phyloP scores from a whole-genome alignment of 2,113 vertebrate species.

The Ceyx margarethae region DNA sequence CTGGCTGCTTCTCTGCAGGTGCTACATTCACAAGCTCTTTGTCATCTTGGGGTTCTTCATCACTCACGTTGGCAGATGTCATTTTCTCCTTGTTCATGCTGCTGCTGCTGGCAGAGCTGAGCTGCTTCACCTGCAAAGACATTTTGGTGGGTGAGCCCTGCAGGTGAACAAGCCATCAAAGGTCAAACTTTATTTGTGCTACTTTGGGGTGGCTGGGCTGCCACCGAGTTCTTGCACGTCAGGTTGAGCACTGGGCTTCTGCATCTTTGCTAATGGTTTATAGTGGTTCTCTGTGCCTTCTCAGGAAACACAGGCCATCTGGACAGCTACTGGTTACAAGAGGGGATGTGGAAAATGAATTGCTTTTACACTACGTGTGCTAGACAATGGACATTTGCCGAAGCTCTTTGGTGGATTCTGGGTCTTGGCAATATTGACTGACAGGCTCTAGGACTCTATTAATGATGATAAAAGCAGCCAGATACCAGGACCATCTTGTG shows the following conservation, averaged over 20 bases:
- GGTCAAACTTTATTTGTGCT: neutral
- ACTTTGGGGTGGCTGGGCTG: neutral
- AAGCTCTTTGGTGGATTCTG: neutral
- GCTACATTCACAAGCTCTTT: constrained; percentile 67
- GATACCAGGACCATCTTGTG: neutral
- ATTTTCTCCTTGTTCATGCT: constrained; percentile 75
- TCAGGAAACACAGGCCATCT: neutral
- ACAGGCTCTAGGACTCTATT: neutral
- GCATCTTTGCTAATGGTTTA: neutral
- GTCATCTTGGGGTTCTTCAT: constrained; percentile 70
- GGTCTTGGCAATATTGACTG: neutral
- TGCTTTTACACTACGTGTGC: neutral
- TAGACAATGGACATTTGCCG: neutral
- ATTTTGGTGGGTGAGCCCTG: constrained; percentile 1
- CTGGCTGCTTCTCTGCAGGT: constrained; percentile 70
- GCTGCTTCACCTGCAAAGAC: constrained; percentile 72
- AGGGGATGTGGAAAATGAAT: neutral
- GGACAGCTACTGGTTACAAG: neutral
- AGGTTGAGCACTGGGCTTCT: neutral
- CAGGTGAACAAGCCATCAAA: neutral
- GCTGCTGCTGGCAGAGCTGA: constrained; percentile 79
- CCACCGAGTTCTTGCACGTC: neutral
- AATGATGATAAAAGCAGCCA: neutral
- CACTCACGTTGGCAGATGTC: constrained; percentile 58
- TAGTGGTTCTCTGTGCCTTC: neutral